Evolutionary conservation across 2,113 vertebrate genomes (phyloP).

Genomic region (Sebastes schlegelii): DNA sequence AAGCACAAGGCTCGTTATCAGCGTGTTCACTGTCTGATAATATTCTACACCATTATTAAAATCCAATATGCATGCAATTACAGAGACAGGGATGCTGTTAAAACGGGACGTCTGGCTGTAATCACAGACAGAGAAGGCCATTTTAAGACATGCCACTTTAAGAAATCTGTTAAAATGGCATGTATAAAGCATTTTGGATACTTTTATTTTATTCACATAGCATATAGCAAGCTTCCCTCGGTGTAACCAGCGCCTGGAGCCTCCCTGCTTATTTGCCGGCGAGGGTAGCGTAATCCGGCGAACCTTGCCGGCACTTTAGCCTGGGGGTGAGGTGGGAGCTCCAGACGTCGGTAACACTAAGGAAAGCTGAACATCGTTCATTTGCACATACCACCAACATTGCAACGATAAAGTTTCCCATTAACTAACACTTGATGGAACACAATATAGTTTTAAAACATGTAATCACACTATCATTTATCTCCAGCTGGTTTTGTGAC

Average conservation of each 20-base stretch:
- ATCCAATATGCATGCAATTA: slow-evolving; percentile 82
- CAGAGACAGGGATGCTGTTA: slow-evolving; percentile 63
- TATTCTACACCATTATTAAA: slow-evolving; percentile 83
- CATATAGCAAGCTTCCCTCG: neutral
- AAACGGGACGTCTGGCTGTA: slow-evolving; percentile 53
- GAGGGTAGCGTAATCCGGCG: neutral
- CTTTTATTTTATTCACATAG: slow-evolving; percentile 38
- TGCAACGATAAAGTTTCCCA: neutral
- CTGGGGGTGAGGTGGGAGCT: neutral
- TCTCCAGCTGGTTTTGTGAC: neutral
- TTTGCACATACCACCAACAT: neutral
- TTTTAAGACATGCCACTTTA: slow-evolving; percentile 56
- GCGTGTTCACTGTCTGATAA: slow-evolving; percentile 81
- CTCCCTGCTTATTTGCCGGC: neutral
- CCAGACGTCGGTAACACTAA: too few relatives aligned
- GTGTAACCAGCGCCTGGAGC: neutral
- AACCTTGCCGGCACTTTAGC: neutral
- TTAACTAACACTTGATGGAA: neutral
- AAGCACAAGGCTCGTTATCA: slow-evolving; percentile 79
- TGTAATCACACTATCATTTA: neutral
- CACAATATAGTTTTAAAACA: neutral
- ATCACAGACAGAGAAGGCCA: slow-evolving; percentile 49
- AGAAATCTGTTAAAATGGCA: slow-evolving; percentile 49
- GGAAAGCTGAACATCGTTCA: neutral
- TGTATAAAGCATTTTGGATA: slow-evolving; percentile 17